Base-by-base conservation (phyloP, 1,140 invertebrate species). In the Globodera ellingtonae region DNA sequence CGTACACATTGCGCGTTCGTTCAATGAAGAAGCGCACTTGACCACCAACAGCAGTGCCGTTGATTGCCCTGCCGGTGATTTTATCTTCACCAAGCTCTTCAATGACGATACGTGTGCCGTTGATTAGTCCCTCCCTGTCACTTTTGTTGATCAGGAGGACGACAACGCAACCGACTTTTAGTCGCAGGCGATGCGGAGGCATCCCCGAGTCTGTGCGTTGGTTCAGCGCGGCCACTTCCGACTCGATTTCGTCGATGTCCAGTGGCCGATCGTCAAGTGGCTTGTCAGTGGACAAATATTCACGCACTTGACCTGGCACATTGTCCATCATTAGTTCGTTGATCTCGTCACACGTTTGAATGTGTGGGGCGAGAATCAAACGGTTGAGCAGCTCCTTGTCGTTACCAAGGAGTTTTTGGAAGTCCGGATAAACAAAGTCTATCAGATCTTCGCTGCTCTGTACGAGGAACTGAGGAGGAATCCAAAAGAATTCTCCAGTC, bases 81-180 rank as follows among this genome's bases (percentile, higher is more conserved):
- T 10, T 7, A 44, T 79, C 6, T 6, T 13, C 18, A 6, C 13
- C 21, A 18, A 80, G 47, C 0, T 81, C 44, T 46, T 48, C 52
- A 3, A 80, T 65, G 18, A 79, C 10, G 46, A 80, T 80, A 13
- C 76, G 78, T 7, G 79, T 80, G 18, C 79, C 79, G 67, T 80
- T 80, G 3, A 47, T 44, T 5, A 80, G 48, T 6, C 76, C 56
- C 81, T 52, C 10, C n/a, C 48, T 52, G 48, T 75, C 47, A 18
- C 21, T 67, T 4, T 65, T 5, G 48, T 80, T 80, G 10, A 21
- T 44, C 3, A 80, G 50, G 5, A 80, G 48, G 50, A 80, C 56
- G 6, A 80, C 47, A 15, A 80, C 50, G 18, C 56, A n/a, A 4
- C 79, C 79, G 35, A 48, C 44, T 24, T 81, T 80, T 8, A 80